Evolutionary conservation across 2,888 invertebrate species (phyloP), one percentile per base, ranked within the genome.

Genomic region (Hypena proboscidalis): DNA sequence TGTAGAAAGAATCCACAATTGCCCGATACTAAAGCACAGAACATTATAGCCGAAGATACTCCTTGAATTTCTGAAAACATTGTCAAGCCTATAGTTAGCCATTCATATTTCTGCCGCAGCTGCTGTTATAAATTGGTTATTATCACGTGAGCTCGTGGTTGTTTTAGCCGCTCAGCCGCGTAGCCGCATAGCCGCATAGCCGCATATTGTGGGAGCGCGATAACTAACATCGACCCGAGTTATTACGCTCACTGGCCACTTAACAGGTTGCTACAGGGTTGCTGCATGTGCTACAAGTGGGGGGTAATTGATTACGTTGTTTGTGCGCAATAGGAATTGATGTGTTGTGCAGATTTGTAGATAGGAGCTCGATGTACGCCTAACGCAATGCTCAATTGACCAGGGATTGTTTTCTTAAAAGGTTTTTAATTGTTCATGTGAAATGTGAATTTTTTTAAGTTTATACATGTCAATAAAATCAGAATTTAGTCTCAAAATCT

Each of bases 151-250:
- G 50, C 52, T 51, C 41, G 57, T 59, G 55, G 52, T 44, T 63
- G 64, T 49, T 50, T 48, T 51, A 40, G 40, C 26, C 30, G 29
- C n/a, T n/a, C n/a, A n/a, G n/a, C n/a, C n/a, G n/a, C n/a, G n/a
- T n/a, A n/a, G n/a, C n/a, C n/a, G n/a, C n/a, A n/a, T n/a, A n/a
- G n/a, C n/a, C n/a, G n/a, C n/a, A n/a, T n/a, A n/a, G n/a, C n/a
- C n/a, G 45, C 64, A 46, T 59, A 32, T 38, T 50, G 53, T 58
- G 62, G 54, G 50, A 63, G 61, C 60, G 51, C 47, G 53, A 65
- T 80, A 74, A 77, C 77, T 74, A 74, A 75, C 62, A 62, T 65
- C 62, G 64, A 61, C 63, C 74, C 72, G 69, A 72, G 71, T 76
- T 77, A 79, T 83, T 81, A 77, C 58, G 63, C 58, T 48, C 61